Evolutionary conservation across 1,140 invertebrate genomes (phyloP).

Genomic region (Lucilia sericata): DNA sequence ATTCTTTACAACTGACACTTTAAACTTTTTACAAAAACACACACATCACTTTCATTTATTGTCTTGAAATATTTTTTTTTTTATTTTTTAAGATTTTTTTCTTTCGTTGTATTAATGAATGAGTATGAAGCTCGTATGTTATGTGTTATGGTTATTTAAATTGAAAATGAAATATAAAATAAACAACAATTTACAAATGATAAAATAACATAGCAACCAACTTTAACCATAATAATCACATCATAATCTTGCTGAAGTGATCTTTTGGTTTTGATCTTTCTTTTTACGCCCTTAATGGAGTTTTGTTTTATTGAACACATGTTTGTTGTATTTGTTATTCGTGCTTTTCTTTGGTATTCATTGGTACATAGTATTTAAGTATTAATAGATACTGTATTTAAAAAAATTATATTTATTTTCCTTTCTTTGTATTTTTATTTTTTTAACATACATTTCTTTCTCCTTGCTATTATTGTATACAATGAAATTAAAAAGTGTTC

Average conservation of each 20-base stretch:
- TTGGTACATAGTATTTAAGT: too few species aligned
- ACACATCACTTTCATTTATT: constrained; percentile 33
- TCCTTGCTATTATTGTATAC: background rate
- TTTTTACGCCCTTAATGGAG: background rate
- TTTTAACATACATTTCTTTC: background rate
- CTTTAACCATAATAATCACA: background rate
- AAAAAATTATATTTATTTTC: background rate
- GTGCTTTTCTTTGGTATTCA: too few species aligned
- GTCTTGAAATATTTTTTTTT: constrained; percentile 1
- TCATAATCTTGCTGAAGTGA: background rate
- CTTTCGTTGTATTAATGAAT: background rate
- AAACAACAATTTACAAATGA: background rate
- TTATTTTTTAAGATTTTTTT: background rate
- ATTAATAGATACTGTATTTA: too few species aligned
- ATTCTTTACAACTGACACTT: constrained; percentile 39
- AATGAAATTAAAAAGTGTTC: background rate
- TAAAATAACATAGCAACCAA: background rate
- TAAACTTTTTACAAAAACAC: background rate
- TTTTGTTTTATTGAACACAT: background rate
- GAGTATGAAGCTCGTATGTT: background rate
- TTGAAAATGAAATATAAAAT: background rate
- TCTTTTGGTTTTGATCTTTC: background rate
- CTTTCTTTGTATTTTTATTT: background rate
- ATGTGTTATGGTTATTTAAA: background rate
- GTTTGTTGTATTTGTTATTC: background rate